Evolutionary conservation across 2,888 invertebrate species (phyloP).

Genomic region (Oeneis ivallda): DNA sequence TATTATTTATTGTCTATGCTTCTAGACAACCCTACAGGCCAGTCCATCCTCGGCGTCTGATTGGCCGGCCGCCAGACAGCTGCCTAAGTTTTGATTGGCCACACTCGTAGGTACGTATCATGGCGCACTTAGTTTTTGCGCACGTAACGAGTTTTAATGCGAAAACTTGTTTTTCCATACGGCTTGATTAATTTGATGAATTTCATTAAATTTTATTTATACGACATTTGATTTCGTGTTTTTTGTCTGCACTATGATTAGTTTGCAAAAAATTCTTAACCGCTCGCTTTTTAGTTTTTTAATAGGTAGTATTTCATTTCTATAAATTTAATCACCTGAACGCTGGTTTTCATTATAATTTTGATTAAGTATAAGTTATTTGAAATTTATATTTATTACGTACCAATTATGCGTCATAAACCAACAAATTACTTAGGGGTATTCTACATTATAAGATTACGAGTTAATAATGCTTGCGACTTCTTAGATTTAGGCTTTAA

Average conservation of each 20-base stretch:
- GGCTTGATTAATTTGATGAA: constrained; percentile 20
- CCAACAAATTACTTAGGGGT: background rate
- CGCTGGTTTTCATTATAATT: background rate
- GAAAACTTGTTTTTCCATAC: constrained; percentile 18
- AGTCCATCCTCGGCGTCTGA: constrained; percentile 19
- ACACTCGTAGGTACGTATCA: constrained; percentile 13
- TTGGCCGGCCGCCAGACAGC: constrained; percentile 31
- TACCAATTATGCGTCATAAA: background rate
- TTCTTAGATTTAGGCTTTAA: too few relatives aligned
- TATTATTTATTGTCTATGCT: background rate
- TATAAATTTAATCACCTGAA: background rate
- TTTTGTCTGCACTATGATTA: background rate
- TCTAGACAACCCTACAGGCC: constrained; percentile 19
- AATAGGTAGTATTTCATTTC: background rate
- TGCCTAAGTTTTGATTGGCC: constrained; percentile 29
- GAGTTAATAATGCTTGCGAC: too few relatives aligned
- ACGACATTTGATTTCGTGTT: constrained; percentile 14
- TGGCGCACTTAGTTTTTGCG: constrained; percentile 24
- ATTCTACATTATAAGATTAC: background rate
- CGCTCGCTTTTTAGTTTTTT: background rate
- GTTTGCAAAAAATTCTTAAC: background rate
- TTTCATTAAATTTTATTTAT: constrained; percentile 8
- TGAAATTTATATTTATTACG: background rate
- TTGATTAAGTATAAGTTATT: background rate
- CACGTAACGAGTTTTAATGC: constrained; percentile 18